Conservation (phyloP, 1,140 invertebrate genomes). For the Drosophila nikananu region DNA sequence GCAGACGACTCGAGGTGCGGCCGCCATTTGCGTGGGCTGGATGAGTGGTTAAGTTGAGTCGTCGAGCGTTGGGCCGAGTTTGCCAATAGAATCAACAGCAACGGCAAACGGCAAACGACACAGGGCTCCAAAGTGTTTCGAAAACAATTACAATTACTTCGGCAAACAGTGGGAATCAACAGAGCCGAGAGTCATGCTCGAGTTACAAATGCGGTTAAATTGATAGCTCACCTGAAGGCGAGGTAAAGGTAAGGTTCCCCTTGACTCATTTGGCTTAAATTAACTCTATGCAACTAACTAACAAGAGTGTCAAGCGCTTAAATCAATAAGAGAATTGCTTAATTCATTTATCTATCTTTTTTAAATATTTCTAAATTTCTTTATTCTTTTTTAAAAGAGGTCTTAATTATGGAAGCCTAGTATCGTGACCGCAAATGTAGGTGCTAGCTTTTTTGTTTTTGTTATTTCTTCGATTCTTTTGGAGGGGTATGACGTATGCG, state of each 20-base stretch:
- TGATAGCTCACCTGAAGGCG: conserved; percentile 8
- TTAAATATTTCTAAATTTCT: too few species aligned
- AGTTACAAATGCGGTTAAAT: conserved; percentile 31
- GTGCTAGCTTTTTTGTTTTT: conserved; percentile 5
- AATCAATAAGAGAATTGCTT: not conserved
- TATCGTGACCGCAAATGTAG: conserved; percentile 30
- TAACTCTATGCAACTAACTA: not conserved
- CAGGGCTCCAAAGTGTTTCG: conserved; percentile 40
- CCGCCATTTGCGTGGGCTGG: conserved; percentile 36
- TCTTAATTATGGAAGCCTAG: conserved; percentile 19
- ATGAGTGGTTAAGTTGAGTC: conserved; percentile 35
- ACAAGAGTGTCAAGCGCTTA: not conserved
- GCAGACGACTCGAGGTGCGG: conserved; percentile 42
- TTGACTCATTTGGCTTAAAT: not conserved
- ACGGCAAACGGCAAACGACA: conserved; percentile 5
- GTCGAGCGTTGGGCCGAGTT: conserved; percentile 30
- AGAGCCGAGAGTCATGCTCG: conserved; percentile 28
- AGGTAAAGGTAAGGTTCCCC: not conserved
- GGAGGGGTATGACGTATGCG: conserved; percentile 68
- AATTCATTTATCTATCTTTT: too few species aligned
- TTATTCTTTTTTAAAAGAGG: too few species aligned
- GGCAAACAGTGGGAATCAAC: conserved; percentile 53
- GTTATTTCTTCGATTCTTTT: conserved; percentile 42
- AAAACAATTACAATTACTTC: conserved; percentile 69
- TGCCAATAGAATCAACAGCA: conserved; percentile 73